Evolutionary conservation across 2,888 invertebrate species (phyloP).

Genomic region (Halocaridina rubra): DNA sequence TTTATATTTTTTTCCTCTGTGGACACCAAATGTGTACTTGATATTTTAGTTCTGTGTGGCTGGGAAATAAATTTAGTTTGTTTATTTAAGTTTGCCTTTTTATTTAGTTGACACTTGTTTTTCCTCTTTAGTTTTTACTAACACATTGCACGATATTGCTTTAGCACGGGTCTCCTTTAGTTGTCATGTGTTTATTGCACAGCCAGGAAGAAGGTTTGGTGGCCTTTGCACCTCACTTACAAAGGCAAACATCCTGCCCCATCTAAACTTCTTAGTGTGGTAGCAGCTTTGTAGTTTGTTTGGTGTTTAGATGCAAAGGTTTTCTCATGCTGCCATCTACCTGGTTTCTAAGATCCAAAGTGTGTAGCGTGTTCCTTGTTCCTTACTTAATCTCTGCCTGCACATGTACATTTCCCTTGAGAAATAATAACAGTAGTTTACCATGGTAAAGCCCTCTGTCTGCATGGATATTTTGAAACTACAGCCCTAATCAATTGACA

Average conservation of each 20-base stretch:
- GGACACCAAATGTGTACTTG: conserved; percentile 33
- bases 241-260: background rate
- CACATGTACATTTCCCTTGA: too few relatives aligned
- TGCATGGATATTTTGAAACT: too few relatives aligned
- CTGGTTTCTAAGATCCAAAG: too few relatives aligned
- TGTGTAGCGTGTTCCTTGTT: too few relatives aligned
- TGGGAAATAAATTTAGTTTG: conserved; percentile 55
- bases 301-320: too few relatives aligned
- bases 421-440: too few relatives aligned
- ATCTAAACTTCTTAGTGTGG: too few relatives aligned
- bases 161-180: conserved; percentile 14
- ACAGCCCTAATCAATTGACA: too few relatives aligned
- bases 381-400: too few relatives aligned
- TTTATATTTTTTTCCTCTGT: conserved; percentile 40
- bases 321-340: too few relatives aligned
- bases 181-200: conserved; percentile 7
- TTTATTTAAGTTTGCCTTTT: conserved; percentile 56
- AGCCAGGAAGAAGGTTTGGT: background rate
- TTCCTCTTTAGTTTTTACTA: conserved; percentile 39
- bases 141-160: conserved; percentile 29
- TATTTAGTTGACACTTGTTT: conserved; percentile 50
- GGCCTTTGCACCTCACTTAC: background rate
- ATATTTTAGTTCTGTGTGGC: conserved; percentile 49
- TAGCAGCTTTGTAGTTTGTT: too few relatives aligned
- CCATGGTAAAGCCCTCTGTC: too few relatives aligned